Evolutionary conservation across 2,113 vertebrate genomes (phyloP), one percentile per base, ranked within the genome.

Genomic region (Cariama cristata): DNA sequence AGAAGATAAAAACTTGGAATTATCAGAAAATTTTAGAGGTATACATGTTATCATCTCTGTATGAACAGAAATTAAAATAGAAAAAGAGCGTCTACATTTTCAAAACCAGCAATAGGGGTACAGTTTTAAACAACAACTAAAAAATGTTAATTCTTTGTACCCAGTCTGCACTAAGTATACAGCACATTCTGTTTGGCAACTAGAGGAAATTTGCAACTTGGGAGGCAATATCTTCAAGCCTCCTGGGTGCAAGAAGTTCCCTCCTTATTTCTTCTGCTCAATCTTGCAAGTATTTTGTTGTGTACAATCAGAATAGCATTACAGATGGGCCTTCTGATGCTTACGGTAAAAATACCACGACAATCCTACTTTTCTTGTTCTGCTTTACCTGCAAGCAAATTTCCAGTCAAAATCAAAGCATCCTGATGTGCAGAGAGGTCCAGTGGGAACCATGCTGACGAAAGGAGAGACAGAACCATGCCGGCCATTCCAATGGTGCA

Each of bases 341-440:
- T n/a, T 62, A 45, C 1, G 6, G 12, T 33, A 76, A 79, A 79
- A 85, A 32, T 19, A 87, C 4, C 13, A n/a, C 12, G 9, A 73
- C 10, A 82, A 72, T 11, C 8, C 32, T n/a, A 47, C 28, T 56
- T 67, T 21, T 63, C 32, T 60, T 63, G 6, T 45, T 91, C 6
- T 66, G 24, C 7, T 63, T 38, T 95, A 99, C 99, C 99, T 96
- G 99, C 98, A 21, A 99, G 98, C 94, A 99, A 97, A 95, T 99
- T 99, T 87, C 99, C 99, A 40, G 98, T 98, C 67, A 99, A 98
- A 94, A 99, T 86, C 86, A 99, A 98, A 80, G 99, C 99, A 66
- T 99, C 99, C 75, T 99, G 99, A 94, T 99, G 99, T 38, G 99
- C 99, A 27, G 99, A 98, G n/a, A 99, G 99, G 93, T 99, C 99